Percentiles rank a stretch among this genome's conserved stretches.
Evolutionary conservation across 2,888 invertebrate species (phyloP).

Genomic region (Orgyia antiqua): DNA sequence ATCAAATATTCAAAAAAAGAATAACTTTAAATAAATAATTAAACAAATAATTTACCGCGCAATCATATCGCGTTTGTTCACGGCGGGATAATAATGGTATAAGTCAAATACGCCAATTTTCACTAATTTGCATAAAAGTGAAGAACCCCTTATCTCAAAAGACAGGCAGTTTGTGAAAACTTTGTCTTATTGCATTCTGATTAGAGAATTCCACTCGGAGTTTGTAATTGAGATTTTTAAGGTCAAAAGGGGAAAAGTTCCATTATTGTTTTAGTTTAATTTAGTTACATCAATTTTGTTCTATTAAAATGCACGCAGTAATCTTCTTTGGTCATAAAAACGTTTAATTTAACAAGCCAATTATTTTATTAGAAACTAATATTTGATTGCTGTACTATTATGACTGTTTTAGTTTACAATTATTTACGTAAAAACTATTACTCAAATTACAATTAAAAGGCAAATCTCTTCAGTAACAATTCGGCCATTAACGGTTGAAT

Average conservation of each 20-base stretch:
- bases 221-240: conserved; percentile 49
- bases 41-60: too few species aligned
- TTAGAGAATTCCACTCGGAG: conserved; percentile 39
- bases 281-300: conserved; percentile 11
- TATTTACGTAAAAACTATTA: too few species aligned
- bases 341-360: conserved; percentile 8
- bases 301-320: conserved; percentile 1
- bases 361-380: conserved; percentile 7
- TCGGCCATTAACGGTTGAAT: too few species aligned
- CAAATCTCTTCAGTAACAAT: too few species aligned
- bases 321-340: conserved; percentile 12
- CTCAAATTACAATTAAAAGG: too few species aligned
- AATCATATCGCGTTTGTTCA: too few species aligned
- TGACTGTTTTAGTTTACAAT: neutral
- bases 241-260: conserved; percentile 38
- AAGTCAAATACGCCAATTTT: conserved; percentile 47
- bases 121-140: conserved; percentile 66
- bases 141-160: conserved; percentile 62
- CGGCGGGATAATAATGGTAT: conserved; percentile 19
- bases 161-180: conserved; percentile 70
- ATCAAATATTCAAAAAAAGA: too few species aligned
- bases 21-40: too few species aligned
- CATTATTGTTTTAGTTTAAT: conserved; percentile 9
- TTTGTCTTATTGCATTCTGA: conserved; percentile 67
- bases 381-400: conserved; percentile 7